Conservation (phyloP, 1,140 invertebrate genomes). For the Pseudomyrmex concolor region DNA sequence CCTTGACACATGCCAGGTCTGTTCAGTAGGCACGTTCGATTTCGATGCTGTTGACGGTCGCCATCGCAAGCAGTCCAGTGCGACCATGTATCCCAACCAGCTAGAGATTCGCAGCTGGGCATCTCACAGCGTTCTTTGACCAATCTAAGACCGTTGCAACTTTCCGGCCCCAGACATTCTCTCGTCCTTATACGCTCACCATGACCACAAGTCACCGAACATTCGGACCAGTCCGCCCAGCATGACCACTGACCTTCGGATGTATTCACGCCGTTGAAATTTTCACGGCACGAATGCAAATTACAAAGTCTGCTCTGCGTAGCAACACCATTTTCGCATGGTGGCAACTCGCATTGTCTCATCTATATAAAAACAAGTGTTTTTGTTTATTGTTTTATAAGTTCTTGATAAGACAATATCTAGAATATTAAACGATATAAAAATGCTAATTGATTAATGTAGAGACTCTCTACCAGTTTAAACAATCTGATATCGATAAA, state of each 20-base stretch:
- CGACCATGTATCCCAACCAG: constrained; percentile 88
- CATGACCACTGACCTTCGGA: constrained; percentile 89
- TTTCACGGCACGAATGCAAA: constrained; percentile 86
- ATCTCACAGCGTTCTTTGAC: constrained; percentile 86
- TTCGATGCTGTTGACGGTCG: constrained; percentile 88
- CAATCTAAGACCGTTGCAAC: constrained; percentile 83
- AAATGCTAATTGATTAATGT: too few relatives aligned
- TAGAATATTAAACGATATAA: too few relatives aligned
- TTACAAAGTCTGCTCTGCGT: constrained; percentile 91
- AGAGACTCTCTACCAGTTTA: neutral
- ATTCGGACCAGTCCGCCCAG: constrained; percentile 93
- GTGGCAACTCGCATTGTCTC: constrained; percentile 76
- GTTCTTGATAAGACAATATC: too few relatives aligned
- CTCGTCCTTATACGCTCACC: constrained; percentile 87
- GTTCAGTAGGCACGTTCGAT: constrained; percentile 87
- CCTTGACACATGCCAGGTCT: constrained; percentile 88
- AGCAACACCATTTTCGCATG: constrained; percentile 86
- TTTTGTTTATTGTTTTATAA: too few relatives aligned
- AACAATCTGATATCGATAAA: neutral
- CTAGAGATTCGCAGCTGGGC: constrained; percentile 86
- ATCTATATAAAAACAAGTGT: constrained; percentile 61
- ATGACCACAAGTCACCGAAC: constrained; percentile 90
- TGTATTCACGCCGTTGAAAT: constrained; percentile 26
- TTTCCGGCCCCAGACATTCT: constrained; percentile 86
- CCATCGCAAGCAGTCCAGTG: constrained; percentile 89